Percentiles rank a stretch among this genome's conserved stretches.
Conservation (phyloP, 2,797 vertebrate species). For the Sarcoramphus papa region DNA sequence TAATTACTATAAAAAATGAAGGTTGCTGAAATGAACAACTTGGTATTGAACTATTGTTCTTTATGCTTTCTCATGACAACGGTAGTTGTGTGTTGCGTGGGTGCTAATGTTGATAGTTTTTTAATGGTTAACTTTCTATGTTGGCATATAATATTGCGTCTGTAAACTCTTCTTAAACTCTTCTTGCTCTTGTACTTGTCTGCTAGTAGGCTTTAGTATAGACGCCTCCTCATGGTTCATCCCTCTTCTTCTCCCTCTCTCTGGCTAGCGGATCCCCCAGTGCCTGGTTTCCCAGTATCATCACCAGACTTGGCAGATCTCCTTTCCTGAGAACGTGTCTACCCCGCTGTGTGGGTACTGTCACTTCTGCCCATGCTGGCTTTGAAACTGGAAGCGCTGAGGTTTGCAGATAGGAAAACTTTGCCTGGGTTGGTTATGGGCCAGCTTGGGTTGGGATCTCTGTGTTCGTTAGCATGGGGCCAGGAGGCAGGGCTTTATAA, state of each 20-base stretch:
- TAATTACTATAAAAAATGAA: neutral
- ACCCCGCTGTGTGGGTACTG: neutral
- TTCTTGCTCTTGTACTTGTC: neutral
- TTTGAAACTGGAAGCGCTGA: neutral
- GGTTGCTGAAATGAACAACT: neutral
- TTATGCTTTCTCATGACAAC: neutral
- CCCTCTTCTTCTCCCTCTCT: neutral
- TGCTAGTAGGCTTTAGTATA: neutral
- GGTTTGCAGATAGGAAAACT: neutral
- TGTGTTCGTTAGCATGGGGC: accelerated
- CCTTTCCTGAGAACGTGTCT: neutral
- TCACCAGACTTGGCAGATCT: neutral
- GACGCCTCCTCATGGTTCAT: neutral
- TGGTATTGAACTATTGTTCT: neutral
- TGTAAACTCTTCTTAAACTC: neutral
- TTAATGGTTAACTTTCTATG: neutral
- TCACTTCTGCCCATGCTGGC: neutral
- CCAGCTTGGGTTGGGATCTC: neutral
- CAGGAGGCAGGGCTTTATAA: neutral
- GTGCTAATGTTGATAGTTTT: neutral
- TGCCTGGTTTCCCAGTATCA: neutral
- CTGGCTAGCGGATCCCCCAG: neutral
- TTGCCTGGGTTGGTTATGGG: neutral
- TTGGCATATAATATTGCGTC: neutral
- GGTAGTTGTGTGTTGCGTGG: neutral